Percentiles rank a stretch among this genome's conserved stretches.
phyloP scores from a whole-genome alignment of 2,797 vertebrate species.

The Pseudochaenichthys georgianus region DNA sequence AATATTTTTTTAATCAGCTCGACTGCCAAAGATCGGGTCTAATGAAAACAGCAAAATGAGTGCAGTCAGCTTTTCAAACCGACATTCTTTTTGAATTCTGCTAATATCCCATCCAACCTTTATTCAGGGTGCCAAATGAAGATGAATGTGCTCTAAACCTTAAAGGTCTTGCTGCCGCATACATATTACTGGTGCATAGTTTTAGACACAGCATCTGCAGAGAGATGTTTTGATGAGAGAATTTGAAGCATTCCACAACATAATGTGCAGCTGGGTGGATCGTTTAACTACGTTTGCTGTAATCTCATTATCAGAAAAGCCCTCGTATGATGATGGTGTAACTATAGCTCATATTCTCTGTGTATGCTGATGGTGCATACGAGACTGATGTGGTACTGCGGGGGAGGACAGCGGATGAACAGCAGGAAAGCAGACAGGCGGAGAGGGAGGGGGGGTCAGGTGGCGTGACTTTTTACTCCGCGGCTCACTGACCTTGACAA shows the following conservation, averaged over 20 bases:
- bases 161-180: constrained; percentile 47
- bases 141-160: constrained; percentile 57
- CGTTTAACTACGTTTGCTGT: neutral
- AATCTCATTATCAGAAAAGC: neutral
- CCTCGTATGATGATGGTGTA: neutral
- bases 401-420: constrained; percentile 57
- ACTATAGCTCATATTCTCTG: constrained; percentile 37
- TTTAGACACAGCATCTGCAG: constrained; percentile 26
- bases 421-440: constrained; percentile 68
- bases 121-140: constrained; percentile 60
- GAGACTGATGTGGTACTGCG: constrained; percentile 65
- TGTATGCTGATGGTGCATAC: constrained; percentile 66
- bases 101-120: constrained; percentile 60
- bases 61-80: constrained; percentile 70
- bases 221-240: constrained; percentile 26
- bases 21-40: constrained; percentile 68
- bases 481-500: constrained; percentile 81
- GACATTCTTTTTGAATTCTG: constrained; percentile 53
- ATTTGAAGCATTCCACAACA: neutral
- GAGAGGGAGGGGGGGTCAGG: constrained; percentile 57
- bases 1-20: constrained; percentile 75
- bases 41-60: constrained; percentile 68
- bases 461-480: constrained; percentile 76
- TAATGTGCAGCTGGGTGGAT: constrained; percentile 15
- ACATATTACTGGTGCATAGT: constrained; percentile 35